Percentiles rank a stretch among this genome's conserved stretches.
phyloP scores from a whole-genome alignment of 1,140 invertebrate species.

The Harpegnathos saltator region DNA sequence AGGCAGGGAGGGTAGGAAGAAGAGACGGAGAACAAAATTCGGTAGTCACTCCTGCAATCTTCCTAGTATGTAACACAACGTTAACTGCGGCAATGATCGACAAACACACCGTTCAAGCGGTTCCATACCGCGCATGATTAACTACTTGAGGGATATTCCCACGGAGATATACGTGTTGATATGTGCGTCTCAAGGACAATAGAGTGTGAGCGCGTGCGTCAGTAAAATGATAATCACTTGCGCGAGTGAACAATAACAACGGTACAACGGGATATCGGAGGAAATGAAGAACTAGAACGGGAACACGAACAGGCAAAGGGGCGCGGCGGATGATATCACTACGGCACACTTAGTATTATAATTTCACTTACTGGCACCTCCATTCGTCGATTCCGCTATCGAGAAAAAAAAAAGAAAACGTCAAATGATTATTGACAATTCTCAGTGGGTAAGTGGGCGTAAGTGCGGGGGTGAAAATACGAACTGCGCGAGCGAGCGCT shows the following conservation, averaged over 20 bases:
- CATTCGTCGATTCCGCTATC: constrained; percentile 93
- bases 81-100: constrained; percentile 29
- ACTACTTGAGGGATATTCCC: constrained; percentile 13
- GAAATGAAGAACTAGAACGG: constrained; percentile 30
- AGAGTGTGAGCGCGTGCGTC: constrained; percentile 15
- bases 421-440: constrained; percentile 80
- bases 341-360: constrained; percentile 82
- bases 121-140: constrained; percentile 26
- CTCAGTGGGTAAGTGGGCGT: constrained; percentile 51
- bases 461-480: constrained; percentile 77
- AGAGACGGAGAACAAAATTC: constrained; percentile 14
- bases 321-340: constrained; percentile 65
- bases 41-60: neutral
- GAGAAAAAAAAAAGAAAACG: constrained; percentile 72
- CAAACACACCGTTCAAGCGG: constrained; percentile 11
- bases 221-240: constrained; percentile 14
- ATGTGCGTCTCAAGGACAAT: constrained; percentile 7
- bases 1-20: too few species aligned
- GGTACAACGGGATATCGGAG: neutral
- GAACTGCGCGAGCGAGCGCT: constrained; percentile 61
- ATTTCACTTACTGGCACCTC: constrained; percentile 94
- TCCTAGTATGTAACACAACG: neutral
- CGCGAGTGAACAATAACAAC: neutral
- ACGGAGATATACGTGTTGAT: neutral
- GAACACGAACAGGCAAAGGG: constrained; percentile 46